Conservation (phyloP, 2,888 invertebrate genomes). For the Boloria selene region DNA sequence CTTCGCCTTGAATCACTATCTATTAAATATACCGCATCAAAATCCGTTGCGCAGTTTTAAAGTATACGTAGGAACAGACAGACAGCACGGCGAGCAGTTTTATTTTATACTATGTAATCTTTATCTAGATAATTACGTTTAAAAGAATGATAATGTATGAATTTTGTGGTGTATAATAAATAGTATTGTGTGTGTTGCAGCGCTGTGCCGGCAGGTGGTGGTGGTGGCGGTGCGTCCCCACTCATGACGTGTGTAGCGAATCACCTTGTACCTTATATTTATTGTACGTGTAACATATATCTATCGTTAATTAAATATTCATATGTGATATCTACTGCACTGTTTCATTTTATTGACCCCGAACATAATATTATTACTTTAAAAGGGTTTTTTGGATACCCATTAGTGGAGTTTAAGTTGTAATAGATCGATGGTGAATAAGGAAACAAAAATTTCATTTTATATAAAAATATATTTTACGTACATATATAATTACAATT, state of each 20-base stretch:
- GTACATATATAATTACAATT: no score
- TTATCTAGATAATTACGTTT: not conserved
- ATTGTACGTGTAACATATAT: conserved; percentile 76
- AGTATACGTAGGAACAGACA: no score
- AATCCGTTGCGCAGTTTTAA: no score
- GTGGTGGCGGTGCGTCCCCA: conserved; percentile 81
- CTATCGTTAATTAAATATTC: conserved; percentile 79
- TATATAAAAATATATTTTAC: no score
- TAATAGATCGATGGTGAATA: no score
- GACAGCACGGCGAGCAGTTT: no score
- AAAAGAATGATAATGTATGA: not conserved
- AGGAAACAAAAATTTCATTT: no score
- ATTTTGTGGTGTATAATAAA: not conserved
- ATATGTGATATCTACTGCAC: conserved; percentile 75
- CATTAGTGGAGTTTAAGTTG: no score
- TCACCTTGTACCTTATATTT: conserved; percentile 80
- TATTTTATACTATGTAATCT: no score
- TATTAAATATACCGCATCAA: no score
- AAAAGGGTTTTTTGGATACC: no score
- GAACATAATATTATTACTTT: not conserved
- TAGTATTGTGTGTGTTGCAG: conserved; percentile 56
- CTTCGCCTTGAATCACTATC: no score
- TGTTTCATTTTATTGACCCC: conserved; percentile 47
- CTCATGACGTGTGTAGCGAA: conserved; percentile 77
- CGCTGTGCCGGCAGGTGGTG: conserved; percentile 79